Evolutionary conservation across 2,113 vertebrate genomes (phyloP).

Genomic region (Nerophis ophidion): DNA sequence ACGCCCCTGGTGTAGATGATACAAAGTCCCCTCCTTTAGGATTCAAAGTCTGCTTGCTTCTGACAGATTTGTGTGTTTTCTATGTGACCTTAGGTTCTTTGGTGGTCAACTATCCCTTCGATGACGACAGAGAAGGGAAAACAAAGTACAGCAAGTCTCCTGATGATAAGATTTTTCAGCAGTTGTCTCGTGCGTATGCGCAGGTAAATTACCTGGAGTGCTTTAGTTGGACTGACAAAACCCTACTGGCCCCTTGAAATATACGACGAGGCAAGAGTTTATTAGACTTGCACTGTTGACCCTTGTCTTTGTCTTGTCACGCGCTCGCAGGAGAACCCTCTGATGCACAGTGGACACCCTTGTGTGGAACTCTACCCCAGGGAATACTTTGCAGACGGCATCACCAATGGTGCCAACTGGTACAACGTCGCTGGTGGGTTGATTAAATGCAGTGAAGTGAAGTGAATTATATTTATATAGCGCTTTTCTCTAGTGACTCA

Average conservation of each 20-base stretch:
- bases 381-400: conserved; percentile 87
- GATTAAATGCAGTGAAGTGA: too few species aligned
- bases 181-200: conserved; percentile 85
- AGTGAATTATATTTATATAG: too few species aligned
- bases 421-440: conserved; percentile 90
- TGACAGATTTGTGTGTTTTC: neutral
- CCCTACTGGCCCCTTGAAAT: neutral
- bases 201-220: conserved; percentile 70
- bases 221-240: conserved; percentile 1
- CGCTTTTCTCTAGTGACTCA: too few species aligned
- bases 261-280: neutral
- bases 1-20: too few species aligned
- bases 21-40: neutral
- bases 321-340: conserved; percentile 77
- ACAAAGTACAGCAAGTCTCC: conserved; percentile 82
- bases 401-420: conserved; percentile 96
- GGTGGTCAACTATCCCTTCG: conserved; percentile 96
- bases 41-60: neutral
- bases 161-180: conserved; percentile 86
- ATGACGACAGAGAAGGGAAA: conserved; percentile 77
- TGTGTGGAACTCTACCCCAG: conserved; percentile 78
- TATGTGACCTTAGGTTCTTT: conserved; percentile 79
- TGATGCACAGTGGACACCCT: conserved; percentile 88
- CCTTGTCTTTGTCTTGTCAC: conserved; percentile 11
- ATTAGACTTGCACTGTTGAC: conserved; percentile 13